A percentile compares a stretch with the other conserved stretches of the same genome.
Evolutionary conservation across 2,113 vertebrate species (phyloP).

Genomic region (Dasyornis broadbenti): DNA sequence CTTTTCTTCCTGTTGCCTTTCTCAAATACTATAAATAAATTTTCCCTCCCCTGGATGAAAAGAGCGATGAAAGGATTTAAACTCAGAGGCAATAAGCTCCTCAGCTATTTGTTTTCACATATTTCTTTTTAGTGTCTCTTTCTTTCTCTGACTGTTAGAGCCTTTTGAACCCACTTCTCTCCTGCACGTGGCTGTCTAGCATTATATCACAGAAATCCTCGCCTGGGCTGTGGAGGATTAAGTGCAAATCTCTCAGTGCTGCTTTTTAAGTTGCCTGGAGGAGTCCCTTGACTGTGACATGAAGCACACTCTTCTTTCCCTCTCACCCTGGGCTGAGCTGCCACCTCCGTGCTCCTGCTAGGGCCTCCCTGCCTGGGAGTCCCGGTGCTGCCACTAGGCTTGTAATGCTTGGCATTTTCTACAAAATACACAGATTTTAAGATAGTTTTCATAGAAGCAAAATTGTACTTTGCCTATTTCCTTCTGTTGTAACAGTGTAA

Average conservation of each 20-base stretch:
- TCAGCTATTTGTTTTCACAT: not conserved
- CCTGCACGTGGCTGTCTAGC: not conserved
- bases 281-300: not conserved
- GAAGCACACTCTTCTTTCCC: not conserved
- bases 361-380: not conserved
- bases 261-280: slow-evolving; percentile 23
- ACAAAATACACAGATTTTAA: not conserved
- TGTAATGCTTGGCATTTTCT: not conserved
- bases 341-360: not conserved
- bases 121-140: not conserved
- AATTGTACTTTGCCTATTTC: too few relatives aligned
- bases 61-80: not conserved
- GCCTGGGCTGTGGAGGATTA: not conserved
- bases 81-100: not conserved
- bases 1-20: not conserved
- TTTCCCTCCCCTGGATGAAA: not conserved
- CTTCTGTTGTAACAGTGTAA: not conserved
- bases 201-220: not conserved
- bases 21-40: not conserved
- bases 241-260: not conserved
- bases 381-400: not conserved
- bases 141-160: not conserved
- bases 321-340: not conserved
- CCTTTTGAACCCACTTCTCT: not conserved
- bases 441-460: too few relatives aligned